These are phyloP conservation scores for Carpatolechia fugitivella DNA, from an alignment of 2,888 invertebrate genomes.

Conservation along the genomic window DNA sequence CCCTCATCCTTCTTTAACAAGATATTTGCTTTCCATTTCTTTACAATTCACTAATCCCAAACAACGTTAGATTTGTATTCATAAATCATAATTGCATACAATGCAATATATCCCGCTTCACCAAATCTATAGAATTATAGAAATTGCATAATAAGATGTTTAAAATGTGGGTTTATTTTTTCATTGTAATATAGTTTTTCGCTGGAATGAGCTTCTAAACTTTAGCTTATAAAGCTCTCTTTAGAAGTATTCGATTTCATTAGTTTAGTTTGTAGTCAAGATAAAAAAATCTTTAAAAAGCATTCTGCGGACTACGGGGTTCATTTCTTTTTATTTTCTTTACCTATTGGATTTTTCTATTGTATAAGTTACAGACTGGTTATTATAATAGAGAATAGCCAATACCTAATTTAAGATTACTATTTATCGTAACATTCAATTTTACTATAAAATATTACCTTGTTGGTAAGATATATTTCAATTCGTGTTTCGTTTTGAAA, in stretches of 20 bases:
- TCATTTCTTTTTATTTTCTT: too few relatives aligned
- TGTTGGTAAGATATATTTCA: too few relatives aligned
- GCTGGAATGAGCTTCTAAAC: not conserved
- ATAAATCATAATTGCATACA: slow-evolving; percentile 1
- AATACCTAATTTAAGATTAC: too few relatives aligned
- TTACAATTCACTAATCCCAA: not conserved
- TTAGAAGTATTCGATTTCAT: not conserved
- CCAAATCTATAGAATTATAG: not conserved
- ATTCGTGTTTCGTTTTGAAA: too few relatives aligned
- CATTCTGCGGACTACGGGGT: too few relatives aligned
- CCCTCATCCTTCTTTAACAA: slow-evolving; percentile 1
- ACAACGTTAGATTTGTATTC: not conserved
- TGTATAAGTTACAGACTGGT: too few relatives aligned
- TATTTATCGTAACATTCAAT: too few relatives aligned
- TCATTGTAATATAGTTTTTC: not conserved
- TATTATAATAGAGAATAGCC: too few relatives aligned
- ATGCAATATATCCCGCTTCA: not conserved
- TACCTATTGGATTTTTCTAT: too few relatives aligned
- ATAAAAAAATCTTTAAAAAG: too few relatives aligned
- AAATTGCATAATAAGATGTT: not conserved
- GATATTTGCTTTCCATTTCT: slow-evolving; percentile 4
- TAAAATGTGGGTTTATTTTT: not conserved
- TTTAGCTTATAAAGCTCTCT: not conserved
- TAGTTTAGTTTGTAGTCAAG: too few relatives aligned
- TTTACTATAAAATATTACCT: too few relatives aligned